These are phyloP conservation scores for Felis chaus DNA, from an alignment of 2,113 vertebrate species.

Conservation along the genomic window DNA sequence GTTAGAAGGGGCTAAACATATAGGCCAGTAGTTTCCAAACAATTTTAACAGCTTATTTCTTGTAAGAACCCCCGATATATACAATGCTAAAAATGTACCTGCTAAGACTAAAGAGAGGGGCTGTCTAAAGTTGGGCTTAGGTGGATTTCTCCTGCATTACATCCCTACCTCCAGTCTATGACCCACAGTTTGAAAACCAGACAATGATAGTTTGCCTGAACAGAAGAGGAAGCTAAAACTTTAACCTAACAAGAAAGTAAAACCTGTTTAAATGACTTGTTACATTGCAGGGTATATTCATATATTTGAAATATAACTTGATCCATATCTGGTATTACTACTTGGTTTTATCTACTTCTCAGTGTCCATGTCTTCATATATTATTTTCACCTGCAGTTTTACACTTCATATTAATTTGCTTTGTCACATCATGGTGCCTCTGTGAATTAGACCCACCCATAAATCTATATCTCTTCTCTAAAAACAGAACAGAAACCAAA, in stretches of 20 bases:
- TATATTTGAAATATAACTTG: background rate
- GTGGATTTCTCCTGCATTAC: background rate
- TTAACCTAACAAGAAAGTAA: background rate
- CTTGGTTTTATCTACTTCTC: background rate
- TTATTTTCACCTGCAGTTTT: background rate
- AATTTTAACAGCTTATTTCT: background rate
- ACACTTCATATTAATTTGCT: background rate
- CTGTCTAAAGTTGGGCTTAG: background rate
- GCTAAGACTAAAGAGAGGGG: background rate
- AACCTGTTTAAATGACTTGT: background rate
- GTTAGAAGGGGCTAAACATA: background rate
- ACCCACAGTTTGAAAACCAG: background rate
- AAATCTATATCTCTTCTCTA: background rate
- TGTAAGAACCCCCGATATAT: background rate
- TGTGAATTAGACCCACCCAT: background rate
- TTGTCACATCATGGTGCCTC: background rate
- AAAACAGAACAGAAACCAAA: background rate
- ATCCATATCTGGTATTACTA: background rate
- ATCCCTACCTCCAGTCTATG: accelerated
- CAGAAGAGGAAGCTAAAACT: background rate
- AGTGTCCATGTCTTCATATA: background rate
- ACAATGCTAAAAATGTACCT: background rate
- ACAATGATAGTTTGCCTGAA: background rate
- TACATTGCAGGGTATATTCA: background rate
- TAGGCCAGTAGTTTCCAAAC: background rate